These are phyloP conservation scores for Brienomyrus longianalis DNA, from an alignment of 2,113 vertebrate genomes.

Conservation along the genomic window DNA sequence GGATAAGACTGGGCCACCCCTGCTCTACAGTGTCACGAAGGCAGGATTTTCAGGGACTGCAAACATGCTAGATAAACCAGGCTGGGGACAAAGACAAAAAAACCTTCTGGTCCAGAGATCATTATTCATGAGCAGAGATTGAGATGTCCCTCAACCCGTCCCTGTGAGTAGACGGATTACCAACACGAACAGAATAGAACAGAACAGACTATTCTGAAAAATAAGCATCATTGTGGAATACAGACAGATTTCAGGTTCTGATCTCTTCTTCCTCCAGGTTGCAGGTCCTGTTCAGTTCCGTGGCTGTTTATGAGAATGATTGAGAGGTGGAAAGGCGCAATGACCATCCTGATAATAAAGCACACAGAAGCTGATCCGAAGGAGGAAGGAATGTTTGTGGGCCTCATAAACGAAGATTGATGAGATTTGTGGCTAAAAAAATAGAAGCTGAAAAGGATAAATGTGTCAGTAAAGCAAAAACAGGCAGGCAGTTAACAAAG, in stretches of 20 bases:
- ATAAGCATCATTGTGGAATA: background rate
- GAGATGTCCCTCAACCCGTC: background rate
- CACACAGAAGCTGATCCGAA: background rate
- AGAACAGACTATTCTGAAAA: background rate
- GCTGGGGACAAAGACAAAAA: background rate
- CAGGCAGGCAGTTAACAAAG: background rate
- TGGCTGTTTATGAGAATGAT: background rate
- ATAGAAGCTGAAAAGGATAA: background rate
- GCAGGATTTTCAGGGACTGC: background rate
- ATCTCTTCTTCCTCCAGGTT: background rate
- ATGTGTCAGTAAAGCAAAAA: background rate
- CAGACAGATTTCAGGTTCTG: background rate
- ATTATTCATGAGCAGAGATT: background rate
- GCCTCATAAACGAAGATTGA: background rate
- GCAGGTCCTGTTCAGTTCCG: background rate
- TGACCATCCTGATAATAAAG: background rate
- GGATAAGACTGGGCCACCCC: background rate
- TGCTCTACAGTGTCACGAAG: background rate
- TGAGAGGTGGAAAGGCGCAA: background rate
- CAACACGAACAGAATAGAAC: background rate
- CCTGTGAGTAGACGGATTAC: background rate
- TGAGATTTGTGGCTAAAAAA: background rate
- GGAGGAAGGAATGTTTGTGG: background rate
- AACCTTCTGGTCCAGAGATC: background rate
- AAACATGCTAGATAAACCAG: background rate